Evolutionary conservation across 2,888 invertebrate genomes (phyloP).

Genomic region (Sicus ferrugineus): DNA sequence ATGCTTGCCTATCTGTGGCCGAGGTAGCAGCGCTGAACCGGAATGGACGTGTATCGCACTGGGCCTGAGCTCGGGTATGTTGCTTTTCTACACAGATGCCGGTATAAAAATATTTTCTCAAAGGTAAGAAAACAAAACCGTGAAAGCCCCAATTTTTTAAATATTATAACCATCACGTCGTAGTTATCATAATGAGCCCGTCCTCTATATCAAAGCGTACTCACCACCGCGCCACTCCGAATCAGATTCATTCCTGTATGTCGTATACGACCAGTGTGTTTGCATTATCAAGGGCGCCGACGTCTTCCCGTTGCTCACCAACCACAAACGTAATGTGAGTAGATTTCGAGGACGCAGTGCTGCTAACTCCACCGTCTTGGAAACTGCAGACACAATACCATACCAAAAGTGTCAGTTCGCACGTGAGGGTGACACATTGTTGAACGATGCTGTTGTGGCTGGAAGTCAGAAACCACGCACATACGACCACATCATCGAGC

Average conservation of each 20-base stretch:
- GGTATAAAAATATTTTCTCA: constrained; percentile 84
- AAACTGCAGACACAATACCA: constrained; percentile 66
- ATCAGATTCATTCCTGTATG: constrained; percentile 55
- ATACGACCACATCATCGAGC: constrained; percentile 83
- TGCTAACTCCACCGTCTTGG: constrained; percentile 33
- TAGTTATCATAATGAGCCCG: constrained; percentile 79
- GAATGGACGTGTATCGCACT: constrained; percentile 94
- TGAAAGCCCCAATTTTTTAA: background rate
- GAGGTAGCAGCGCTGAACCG: constrained; percentile 68
- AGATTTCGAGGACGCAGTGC: constrained; percentile 35
- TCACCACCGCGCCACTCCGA: constrained; percentile 62
- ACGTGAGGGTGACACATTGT: constrained; percentile 73
- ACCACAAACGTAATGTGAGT: constrained; percentile 77
- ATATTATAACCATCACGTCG: background rate
- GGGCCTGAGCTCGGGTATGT: constrained; percentile 84
- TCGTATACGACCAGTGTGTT: constrained; percentile 73
- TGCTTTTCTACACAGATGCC: constrained; percentile 89
- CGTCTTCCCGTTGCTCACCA: constrained; percentile 80
- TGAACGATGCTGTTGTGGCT: constrained; percentile 82
- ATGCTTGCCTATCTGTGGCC: constrained; percentile 66
- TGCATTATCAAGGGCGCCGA: constrained; percentile 69
- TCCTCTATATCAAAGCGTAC: constrained; percentile 81
- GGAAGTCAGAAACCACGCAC: constrained; percentile 69
- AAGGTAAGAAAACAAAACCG: constrained; percentile 61
- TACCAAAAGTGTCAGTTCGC: constrained; percentile 89